Evolutionary conservation across 2,113 vertebrate genomes (phyloP), one percentile per base, ranked within the genome.

Genomic region (Cebus imitator): DNA sequence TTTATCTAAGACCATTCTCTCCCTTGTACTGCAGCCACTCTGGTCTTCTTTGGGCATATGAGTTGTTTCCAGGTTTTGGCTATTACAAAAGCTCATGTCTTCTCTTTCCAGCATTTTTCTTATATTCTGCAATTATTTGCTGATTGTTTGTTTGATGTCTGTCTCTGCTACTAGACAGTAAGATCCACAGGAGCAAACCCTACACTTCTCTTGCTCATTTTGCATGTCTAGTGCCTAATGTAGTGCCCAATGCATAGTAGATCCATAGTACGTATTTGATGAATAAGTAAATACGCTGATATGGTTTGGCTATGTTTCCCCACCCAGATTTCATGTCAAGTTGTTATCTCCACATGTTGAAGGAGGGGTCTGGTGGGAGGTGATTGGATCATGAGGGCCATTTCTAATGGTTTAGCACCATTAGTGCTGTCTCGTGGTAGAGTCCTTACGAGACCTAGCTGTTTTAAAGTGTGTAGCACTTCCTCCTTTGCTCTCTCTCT

Each of bases 61-160:
- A n/a, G 40, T 73, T 88, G 40, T 73, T 91, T 85, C 87, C 32
- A 91, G 78, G 73, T 86, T 93, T 4, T 0, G 52, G 21, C 6
- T 75, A 37, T 75, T 86, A 87, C 1, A 82, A 52, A 57, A 91
- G 6, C 58, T 79, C 83, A 30, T 40, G 27, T 57, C 55, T 83
- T 95, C 83, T 79, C 73, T 4, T 93, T 86, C 30, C 27, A 11
- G 78, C 14, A 30, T 70, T 73, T 73, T 75, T 37, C 32, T 13
- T 48, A 32, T 89, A 18, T 94, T 96, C 86, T 94, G 73, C 92
- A 81, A 85, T 92, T 78, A 40, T 8, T 64, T 25, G 61, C 50
- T 73, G 48, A 72, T 66, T 8, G 78, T 45, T 72, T 66, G 75
- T 75, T n/a, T 37, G n/a, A 90, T 64, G 25, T 30, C 78, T 92